Evolutionary conservation across 1,140 invertebrate genomes (phyloP).

Genomic region (Tetraneura akinire): DNA sequence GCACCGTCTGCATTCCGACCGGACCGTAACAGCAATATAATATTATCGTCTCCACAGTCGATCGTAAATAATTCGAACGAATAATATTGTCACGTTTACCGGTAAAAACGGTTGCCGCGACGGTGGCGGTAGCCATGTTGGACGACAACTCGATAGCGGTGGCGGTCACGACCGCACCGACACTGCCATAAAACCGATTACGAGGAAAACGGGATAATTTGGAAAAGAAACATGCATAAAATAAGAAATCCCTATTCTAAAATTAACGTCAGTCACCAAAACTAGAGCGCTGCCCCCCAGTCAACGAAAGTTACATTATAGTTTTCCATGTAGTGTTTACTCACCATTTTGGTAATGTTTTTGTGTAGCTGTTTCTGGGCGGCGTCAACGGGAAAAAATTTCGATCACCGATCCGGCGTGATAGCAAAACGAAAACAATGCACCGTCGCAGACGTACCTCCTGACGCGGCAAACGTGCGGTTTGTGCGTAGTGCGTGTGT

Average conservation of each 20-base stretch:
- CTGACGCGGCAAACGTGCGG: background rate
- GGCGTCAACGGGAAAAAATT: background rate
- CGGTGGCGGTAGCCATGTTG: constrained; percentile 24
- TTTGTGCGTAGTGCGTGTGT: constrained; percentile 3
- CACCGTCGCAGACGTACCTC: background rate
- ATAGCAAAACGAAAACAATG: background rate
- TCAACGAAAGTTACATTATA: too few species aligned
- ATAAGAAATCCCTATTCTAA: background rate
- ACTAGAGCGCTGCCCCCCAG: too few species aligned
- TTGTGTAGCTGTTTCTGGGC: background rate
- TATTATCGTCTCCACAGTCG: background rate
- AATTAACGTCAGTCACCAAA: too few species aligned
- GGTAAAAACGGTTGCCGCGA: background rate
- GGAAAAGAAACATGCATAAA: constrained; percentile 10
- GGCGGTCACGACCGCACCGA: background rate
- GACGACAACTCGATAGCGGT: background rate
- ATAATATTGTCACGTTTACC: background rate
- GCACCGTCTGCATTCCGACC: background rate
- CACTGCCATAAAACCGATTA: background rate
- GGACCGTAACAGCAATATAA: background rate
- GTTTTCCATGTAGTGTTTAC: background rate
- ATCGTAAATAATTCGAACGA: background rate
- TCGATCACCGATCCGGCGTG: constrained; percentile 3
- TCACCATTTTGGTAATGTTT: constrained; percentile 40
- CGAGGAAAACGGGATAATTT: background rate